A percentile compares a stretch with the other conserved stretches of the same genome.
Conservation (phyloP, 2,888 invertebrate species). For the Chrysomela aeneicollis region DNA sequence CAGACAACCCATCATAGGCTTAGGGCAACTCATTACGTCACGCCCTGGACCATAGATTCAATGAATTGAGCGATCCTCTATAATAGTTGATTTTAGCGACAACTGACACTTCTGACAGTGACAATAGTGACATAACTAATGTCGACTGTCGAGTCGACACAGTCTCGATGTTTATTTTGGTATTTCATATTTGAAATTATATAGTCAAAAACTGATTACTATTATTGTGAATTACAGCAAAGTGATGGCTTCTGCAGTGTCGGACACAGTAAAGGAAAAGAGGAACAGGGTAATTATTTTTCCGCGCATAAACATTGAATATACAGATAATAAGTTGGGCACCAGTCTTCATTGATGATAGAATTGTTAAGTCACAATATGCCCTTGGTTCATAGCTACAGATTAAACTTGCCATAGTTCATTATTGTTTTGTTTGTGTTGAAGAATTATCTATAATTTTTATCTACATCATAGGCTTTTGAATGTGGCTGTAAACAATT, state of each 20-base stretch:
- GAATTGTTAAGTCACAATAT: neutral
- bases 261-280: constrained; percentile 58
- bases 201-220: constrained; percentile 17
- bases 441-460: neutral
- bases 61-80: no score
- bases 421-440: neutral
- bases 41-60: no score
- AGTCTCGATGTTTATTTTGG: neutral
- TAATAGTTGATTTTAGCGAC: no score
- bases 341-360: neutral
- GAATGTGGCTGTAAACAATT: no score
- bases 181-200: neutral
- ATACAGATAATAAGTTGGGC: no score
- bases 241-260: constrained; percentile 57
- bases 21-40: no score
- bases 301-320: neutral
- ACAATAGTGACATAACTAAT: neutral
- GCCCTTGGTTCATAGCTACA: no score
- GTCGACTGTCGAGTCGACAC: neutral
- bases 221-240: constrained; percentile 31
- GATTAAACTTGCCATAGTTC: no score
- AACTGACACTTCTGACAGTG: no score
- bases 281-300: constrained; percentile 53
- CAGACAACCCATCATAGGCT: no score
- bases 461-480: neutral